These are phyloP conservation scores for Euplexia lucipara DNA, from an alignment of 2,888 invertebrate genomes.

Conservation along the genomic window DNA sequence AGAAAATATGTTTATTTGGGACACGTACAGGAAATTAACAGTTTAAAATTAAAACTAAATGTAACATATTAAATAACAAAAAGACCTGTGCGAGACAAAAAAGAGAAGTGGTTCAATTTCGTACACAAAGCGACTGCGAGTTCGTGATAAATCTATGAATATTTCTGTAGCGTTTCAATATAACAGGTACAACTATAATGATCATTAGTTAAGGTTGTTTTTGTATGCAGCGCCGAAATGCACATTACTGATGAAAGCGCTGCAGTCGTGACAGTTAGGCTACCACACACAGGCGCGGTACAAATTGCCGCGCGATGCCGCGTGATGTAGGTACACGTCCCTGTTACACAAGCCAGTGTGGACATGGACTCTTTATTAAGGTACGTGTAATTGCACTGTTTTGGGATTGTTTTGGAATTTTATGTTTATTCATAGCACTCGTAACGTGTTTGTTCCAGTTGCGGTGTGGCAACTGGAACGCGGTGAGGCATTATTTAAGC, in stretches of 20 bases:
- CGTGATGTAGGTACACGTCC: constrained; percentile 42
- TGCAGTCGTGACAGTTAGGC: constrained; percentile 53
- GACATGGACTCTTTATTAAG: constrained; percentile 61
- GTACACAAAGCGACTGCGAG: too few relatives aligned
- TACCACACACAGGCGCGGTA: constrained; percentile 39
- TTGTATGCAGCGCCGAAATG: constrained; percentile 62
- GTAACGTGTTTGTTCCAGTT: constrained; percentile 37
- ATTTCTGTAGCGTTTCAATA: constrained; percentile 13
- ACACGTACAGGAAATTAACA: too few relatives aligned
- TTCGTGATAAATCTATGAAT: constrained; percentile 4
- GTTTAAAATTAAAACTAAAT: too few relatives aligned
- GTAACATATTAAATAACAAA: too few relatives aligned
- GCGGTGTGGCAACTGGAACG: constrained; percentile 44
- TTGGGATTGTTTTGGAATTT: constrained; percentile 56
- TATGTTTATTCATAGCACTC: constrained; percentile 50
- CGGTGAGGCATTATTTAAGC: constrained; percentile 42
- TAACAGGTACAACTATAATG: constrained; percentile 40
- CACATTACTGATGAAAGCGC: constrained; percentile 66
- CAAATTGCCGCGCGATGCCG: constrained; percentile 54
- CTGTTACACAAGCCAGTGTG: constrained; percentile 39
- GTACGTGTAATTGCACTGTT: constrained; percentile 57
- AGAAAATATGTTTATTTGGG: too few relatives aligned
- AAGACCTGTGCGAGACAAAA: too few relatives aligned
- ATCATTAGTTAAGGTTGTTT: constrained; percentile 50
- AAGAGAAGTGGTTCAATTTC: too few relatives aligned